Evolutionary conservation across 2,113 vertebrate species (phyloP).

Genomic region (Cyprinodon variegatus): DNA sequence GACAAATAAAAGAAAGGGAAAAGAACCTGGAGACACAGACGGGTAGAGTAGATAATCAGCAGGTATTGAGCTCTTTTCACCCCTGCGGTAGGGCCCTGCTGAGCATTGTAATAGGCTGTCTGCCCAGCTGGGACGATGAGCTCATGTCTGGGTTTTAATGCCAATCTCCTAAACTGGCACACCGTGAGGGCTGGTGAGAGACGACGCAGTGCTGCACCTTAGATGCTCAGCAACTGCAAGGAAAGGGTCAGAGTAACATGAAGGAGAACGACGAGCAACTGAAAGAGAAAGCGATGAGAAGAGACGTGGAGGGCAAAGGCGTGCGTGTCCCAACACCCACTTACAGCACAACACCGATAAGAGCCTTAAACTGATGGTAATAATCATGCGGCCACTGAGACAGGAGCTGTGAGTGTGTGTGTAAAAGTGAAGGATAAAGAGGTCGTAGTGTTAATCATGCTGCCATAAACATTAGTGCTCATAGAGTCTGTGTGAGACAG

Average conservation of each 20-base stretch:
- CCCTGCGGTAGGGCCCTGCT: slow-evolving; percentile 89
- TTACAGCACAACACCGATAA: slow-evolving; percentile 64
- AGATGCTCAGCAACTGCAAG: slow-evolving; percentile 78
- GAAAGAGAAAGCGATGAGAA: background rate
- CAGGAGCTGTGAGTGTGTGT: slow-evolving; percentile 48
- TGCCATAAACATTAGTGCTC: slow-evolving; percentile 68
- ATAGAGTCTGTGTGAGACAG: slow-evolving; percentile 55
- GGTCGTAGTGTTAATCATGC: slow-evolving; percentile 53
- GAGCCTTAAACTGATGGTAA: slow-evolving; percentile 53
- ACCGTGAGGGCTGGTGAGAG: slow-evolving; percentile 77
- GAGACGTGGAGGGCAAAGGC: slow-evolving; percentile 18
- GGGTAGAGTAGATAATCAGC: slow-evolving; percentile 84
- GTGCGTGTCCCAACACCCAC: slow-evolving; percentile 26
- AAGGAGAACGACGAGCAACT: background rate
- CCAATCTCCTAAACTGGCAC: slow-evolving; percentile 91
- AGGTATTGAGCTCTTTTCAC: slow-evolving; percentile 88
- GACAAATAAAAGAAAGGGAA: slow-evolving; percentile 6
- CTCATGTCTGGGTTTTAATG: slow-evolving; percentile 97
- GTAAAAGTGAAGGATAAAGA: slow-evolving; percentile 16
- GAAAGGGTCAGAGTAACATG: slow-evolving; percentile 68
- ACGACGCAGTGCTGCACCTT: slow-evolving; percentile 40
- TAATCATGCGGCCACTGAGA: slow-evolving; percentile 65
- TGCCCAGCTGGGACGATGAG: slow-evolving; percentile 94
- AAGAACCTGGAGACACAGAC: slow-evolving; percentile 65
- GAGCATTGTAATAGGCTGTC: slow-evolving; percentile 93